Base-by-base conservation (phyloP, 2,888 invertebrate species). In the Mythimna vitellina region DNA sequence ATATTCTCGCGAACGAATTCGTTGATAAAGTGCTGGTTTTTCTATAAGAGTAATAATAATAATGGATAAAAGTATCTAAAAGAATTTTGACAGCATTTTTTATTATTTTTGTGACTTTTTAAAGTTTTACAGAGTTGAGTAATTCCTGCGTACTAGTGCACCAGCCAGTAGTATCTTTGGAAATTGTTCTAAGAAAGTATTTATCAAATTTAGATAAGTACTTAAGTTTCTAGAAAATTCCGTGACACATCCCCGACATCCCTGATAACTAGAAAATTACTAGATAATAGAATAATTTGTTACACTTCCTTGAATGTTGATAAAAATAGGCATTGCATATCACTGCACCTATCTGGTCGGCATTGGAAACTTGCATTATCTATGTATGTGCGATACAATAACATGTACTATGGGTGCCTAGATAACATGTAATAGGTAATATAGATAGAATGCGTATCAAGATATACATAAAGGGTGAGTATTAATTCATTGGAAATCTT, bases 311-410 rank as follows among this genome's bases (percentile, higher is more conserved):
- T 67, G 78, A 77, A 68, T 10, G 29, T 0, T 14, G 82, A 78
- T 80, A 70, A 73, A 80, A 79, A 76, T 68, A 80, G 76, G 57
- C 17, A 63, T 81, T 79, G 66, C 73, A 68, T 68, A 82, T 68
- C 58, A 78, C 51, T 65, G 68, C 63, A 65, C 32, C 51, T 73
- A 83, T 71, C 73, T 73, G 6, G 49, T 38, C 57, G 73, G 73
- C 68, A 78, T 72, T 83, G 82, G 76, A 78, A 73, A 76, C 70
- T 54, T 66, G 69, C 64, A 72, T 73, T 81, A 83, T 83, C 84
- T 73, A 72, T 69, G 61, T 73, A 72, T 69, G 61, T 51, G 51
- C 53, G 35, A 54, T 65, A 58, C 42, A 81, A 70, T 64, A 73
- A 25, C 65, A 64, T 77, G 60, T 53, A 53, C 73, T 54, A 38